Conservation (phyloP, 2,888 invertebrate genomes). For the Drosophila yooni region DNA sequence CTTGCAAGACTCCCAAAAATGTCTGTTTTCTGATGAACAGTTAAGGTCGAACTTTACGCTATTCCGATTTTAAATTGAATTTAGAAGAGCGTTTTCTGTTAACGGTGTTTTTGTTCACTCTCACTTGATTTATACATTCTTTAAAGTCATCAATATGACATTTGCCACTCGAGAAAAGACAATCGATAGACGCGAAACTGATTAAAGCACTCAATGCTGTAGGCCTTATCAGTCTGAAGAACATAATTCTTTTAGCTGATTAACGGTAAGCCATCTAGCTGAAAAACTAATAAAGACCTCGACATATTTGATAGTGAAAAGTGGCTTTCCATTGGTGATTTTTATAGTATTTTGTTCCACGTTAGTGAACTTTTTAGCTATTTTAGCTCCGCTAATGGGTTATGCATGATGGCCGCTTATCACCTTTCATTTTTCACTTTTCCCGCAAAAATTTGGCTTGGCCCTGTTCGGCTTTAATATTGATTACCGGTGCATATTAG, state of each 20-base stretch:
- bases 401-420: constrained; percentile 46
- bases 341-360: constrained; percentile 3
- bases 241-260: constrained; percentile 42
- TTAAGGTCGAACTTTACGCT: not conserved
- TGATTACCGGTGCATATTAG: constrained; percentile 55
- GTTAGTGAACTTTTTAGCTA: constrained; percentile 6
- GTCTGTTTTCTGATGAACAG: not conserved
- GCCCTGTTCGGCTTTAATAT: constrained; percentile 40
- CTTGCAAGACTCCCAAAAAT: not conserved
- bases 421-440: constrained; percentile 55
- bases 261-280: constrained; percentile 21
- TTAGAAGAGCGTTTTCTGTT: not conserved
- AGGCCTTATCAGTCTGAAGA: constrained; percentile 38
- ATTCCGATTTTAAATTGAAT: not conserved
- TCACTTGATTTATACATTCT: not conserved
- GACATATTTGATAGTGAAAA: constrained; percentile 1
- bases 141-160: constrained; percentile 3
- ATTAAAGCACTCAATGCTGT: constrained; percentile 20
- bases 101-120: not conserved
- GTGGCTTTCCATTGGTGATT: not conserved
- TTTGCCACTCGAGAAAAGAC: constrained; percentile 25
- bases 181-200: constrained; percentile 21
- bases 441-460: constrained; percentile 19
- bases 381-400: constrained; percentile 43
- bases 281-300: not conserved